Percentiles rank a stretch among this genome's conserved stretches.
These are phyloP conservation scores for Harpegnathos saltator DNA, from an alignment of 1,140 invertebrate genomes.

Conservation along the genomic window DNA sequence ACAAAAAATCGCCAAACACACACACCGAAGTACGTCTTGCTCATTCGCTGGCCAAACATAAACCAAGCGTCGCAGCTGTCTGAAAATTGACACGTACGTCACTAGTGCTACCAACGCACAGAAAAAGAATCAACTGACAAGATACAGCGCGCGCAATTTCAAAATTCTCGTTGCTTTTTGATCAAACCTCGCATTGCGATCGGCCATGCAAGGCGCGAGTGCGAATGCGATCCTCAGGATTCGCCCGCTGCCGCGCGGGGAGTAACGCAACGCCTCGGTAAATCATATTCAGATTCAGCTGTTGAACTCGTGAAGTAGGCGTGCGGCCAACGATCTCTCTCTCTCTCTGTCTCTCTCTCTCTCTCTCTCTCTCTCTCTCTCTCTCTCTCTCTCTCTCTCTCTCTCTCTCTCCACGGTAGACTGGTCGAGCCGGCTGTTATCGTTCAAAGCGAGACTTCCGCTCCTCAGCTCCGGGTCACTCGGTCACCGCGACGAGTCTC, in stretches of 20 bases:
- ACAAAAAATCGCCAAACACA: too few species aligned
- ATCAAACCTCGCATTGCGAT: too few species aligned
- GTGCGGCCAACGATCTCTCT: conserved; percentile 49
- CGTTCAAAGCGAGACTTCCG: conserved; percentile 69
- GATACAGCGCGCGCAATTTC: too few species aligned
- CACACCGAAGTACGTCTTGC: too few species aligned
- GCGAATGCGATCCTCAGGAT: conserved; percentile 54
- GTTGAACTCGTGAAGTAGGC: conserved; percentile 72
- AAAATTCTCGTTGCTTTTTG: too few species aligned
- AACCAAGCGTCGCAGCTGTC: too few species aligned
- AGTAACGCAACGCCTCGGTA: conserved; percentile 59
- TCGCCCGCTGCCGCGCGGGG: conserved; percentile 18
- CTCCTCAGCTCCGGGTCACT: conserved; percentile 53
- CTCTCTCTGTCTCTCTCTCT: neutral
- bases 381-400: neutral
- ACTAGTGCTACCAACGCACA: too few species aligned
- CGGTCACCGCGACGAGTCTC: conserved; percentile 40
- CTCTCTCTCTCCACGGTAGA: conserved; percentile 40
- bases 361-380: conserved; percentile 10
- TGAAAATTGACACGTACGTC: too few species aligned
- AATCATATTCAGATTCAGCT: conserved; percentile 80
- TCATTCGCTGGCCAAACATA: too few species aligned
- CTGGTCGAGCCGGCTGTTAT: conserved; percentile 53
- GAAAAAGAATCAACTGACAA: too few species aligned
- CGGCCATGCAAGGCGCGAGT: too few species aligned